Percentiles rank a stretch among this genome's conserved stretches.
Evolutionary conservation across 2,888 invertebrate genomes (phyloP).

Genomic region (Eupsilia transversa): DNA sequence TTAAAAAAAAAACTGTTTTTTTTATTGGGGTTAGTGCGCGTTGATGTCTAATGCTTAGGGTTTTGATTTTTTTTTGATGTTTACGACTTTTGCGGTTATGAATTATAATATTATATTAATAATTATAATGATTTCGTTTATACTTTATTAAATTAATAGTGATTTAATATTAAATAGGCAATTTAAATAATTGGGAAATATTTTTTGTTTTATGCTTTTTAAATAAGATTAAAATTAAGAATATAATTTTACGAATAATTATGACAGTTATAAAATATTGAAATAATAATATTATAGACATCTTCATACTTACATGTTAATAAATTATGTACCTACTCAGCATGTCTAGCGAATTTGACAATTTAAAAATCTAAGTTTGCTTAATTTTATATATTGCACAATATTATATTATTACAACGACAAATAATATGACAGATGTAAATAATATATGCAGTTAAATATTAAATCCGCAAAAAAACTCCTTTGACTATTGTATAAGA

Average conservation of each 20-base stretch:
- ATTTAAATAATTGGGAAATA: neutral
- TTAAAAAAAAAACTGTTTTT: neutral
- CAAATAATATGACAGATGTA: neutral
- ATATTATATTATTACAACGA: neutral
- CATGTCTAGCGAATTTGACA: neutral
- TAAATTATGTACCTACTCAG: neutral
- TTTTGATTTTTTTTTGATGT: neutral
- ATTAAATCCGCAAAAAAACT: neutral
- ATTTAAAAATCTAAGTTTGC: too few relatives aligned
- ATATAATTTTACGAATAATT: too few relatives aligned
- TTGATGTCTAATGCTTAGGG: constrained; percentile 62
- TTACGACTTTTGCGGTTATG: neutral
- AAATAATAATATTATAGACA: too few relatives aligned
- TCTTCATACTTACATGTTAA: too few relatives aligned
- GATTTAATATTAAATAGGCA: neutral
- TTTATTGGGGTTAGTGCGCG: constrained; percentile 39
- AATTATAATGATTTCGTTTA: neutral
- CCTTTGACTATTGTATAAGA: too few relatives aligned
- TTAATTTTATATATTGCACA: neutral
- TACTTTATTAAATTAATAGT: neutral
- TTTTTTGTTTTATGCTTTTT: too few relatives aligned
- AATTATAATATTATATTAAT: neutral
- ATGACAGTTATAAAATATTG: too few relatives aligned
- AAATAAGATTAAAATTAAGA: too few relatives aligned
- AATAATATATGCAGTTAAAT: neutral